These are phyloP conservation scores for Liolophura sinensis DNA, from an alignment of 1,140 invertebrate species.

Conservation along the genomic window DNA sequence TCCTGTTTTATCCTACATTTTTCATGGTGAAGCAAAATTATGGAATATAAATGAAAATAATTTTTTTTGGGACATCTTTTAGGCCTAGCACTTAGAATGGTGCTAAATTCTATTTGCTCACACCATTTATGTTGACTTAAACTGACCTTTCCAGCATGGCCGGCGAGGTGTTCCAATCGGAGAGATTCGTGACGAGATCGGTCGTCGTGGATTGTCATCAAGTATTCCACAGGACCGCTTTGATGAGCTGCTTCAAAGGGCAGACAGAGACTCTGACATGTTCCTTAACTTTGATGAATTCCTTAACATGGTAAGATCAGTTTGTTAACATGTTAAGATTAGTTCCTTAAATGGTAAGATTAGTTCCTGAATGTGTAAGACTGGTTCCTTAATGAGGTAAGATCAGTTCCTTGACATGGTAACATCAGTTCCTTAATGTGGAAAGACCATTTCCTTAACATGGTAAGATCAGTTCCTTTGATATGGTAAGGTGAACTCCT, in stretches of 20 bases:
- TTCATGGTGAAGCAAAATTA: no score
- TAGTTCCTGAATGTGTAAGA: no score
- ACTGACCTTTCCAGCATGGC: slow-evolving; percentile 32
- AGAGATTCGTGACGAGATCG: slow-evolving; percentile 31
- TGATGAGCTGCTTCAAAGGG: slow-evolving; percentile 26
- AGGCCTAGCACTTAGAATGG: no score
- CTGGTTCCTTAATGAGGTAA: background rate
- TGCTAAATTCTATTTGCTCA: no score
- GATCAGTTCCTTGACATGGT: background rate
- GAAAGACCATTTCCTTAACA: background rate
- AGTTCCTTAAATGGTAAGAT: background rate
- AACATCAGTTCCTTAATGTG: background rate
- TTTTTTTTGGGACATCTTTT: no score
- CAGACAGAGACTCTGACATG: slow-evolving; percentile 29
- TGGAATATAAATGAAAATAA: no score
- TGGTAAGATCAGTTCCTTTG: background rate
- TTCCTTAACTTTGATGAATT: slow-evolving; percentile 40
- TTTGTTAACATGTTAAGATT: background rate
- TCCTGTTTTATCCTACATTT: no score
- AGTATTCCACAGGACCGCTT: slow-evolving; percentile 29
- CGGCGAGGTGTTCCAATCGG: slow-evolving; percentile 25
- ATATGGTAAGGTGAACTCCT: background rate
- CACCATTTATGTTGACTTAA: no score
- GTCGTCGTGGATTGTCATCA: slow-evolving; percentile 34
- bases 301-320: slow-evolving; percentile 29